These are phyloP conservation scores for Phenganax stokvisi DNA, from an alignment of 92 coral and sea anemone genomes.

Conservation along the genomic window DNA sequence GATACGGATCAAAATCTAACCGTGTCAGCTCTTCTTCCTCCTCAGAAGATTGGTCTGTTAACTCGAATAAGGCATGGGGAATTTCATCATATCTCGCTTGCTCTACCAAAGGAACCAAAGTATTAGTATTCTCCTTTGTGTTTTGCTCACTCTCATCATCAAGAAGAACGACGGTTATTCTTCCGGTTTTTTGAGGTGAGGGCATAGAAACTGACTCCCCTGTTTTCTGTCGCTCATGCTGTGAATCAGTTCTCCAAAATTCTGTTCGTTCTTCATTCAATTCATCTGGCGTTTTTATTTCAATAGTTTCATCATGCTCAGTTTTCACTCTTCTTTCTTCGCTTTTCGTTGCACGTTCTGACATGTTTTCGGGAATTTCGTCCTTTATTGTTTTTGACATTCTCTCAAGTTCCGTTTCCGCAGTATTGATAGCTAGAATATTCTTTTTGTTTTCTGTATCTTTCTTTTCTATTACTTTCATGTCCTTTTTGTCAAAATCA, in stretches of 20 bases:
- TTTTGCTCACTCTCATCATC: not conserved
- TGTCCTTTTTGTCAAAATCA: no score
- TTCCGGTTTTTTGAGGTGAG: no score
- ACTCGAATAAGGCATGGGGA: no score
- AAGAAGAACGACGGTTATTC: conserved; percentile 7
- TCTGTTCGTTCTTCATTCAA: not conserved
- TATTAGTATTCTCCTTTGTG: not conserved
- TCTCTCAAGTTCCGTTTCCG: not conserved
- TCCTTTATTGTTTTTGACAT: not conserved
- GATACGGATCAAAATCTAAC: no score
- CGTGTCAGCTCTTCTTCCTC: no score
- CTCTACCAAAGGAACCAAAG: no score
- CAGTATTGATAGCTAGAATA: not conserved
- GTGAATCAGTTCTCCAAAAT: no score
- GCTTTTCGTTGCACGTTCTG: not conserved
- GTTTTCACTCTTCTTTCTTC: not conserved
- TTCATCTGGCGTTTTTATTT: not conserved
- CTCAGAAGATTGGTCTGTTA: no score
- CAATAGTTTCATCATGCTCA: not conserved
- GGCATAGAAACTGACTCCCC: no score
- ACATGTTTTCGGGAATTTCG: not conserved
- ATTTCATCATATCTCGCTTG: no score
- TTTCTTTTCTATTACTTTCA: no score
- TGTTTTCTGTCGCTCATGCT: no score
- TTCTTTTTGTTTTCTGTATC: not conserved